Evolutionary conservation across 2,888 invertebrate genomes (phyloP).

Genomic region (Digitonthophagus gazella): DNA sequence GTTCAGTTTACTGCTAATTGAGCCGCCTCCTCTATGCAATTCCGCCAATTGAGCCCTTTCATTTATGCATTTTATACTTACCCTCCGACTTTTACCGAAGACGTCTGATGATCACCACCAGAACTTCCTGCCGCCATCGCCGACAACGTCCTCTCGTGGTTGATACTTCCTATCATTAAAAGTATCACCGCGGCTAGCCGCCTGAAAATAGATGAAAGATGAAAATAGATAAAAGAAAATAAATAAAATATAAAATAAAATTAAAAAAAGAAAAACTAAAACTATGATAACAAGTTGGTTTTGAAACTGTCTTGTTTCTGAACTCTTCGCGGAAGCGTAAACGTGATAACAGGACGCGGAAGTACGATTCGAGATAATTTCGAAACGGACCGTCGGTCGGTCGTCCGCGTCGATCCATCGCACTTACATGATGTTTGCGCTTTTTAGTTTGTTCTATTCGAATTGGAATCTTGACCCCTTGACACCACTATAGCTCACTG

Average conservation of each 20-base stretch:
- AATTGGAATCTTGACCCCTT: too few relatives aligned
- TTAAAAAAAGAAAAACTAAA: background rate
- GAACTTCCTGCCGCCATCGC: too few relatives aligned
- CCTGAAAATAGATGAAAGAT: too few relatives aligned
- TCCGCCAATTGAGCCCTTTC: background rate
- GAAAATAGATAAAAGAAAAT: too few relatives aligned
- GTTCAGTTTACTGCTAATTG: background rate
- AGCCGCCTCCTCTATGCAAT: background rate
- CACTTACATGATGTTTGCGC: background rate
- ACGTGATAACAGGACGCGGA: background rate
- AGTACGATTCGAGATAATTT: background rate
- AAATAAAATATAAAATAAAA: background rate
- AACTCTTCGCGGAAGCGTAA: background rate
- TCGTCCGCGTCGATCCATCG: background rate
- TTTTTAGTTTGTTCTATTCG: too few relatives aligned
- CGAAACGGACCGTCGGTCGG: background rate
- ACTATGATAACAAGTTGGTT: background rate
- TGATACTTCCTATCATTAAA: background rate
- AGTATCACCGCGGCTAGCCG: too few relatives aligned
- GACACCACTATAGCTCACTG: too few relatives aligned
- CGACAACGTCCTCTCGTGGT: background rate
- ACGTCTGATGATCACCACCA: background rate
- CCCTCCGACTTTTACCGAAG: background rate
- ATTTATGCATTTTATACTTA: background rate
- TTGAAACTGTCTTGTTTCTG: background rate